Conservation (phyloP, 2,888 invertebrate species). For the Philhelius pedissequus region DNA sequence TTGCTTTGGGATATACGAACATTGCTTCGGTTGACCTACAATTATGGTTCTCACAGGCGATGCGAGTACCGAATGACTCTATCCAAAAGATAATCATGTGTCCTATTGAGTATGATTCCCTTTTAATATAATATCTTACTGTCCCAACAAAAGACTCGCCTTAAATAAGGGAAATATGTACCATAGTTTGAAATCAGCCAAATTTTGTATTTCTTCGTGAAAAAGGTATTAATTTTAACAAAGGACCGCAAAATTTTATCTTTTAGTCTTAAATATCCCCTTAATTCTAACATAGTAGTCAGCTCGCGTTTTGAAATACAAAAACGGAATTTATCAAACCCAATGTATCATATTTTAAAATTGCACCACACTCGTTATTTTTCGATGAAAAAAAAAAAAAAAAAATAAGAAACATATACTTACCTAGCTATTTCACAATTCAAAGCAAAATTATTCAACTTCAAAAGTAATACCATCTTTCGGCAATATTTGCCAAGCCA, state of each 20-base stretch:
- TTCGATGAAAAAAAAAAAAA: neutral
- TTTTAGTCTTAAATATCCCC: neutral
- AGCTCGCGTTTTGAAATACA: neutral
- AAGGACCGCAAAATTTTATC: neutral
- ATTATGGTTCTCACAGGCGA: neutral
- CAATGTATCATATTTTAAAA: neutral
- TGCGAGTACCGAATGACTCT: neutral
- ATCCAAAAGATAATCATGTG: neutral
- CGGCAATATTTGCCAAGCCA: conserved; percentile 20
- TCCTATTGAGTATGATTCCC: neutral
- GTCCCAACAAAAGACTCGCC: neutral
- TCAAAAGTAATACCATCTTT: conserved; percentile 19
- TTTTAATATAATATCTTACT: neutral
- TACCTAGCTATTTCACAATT: neutral
- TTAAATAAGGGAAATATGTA: neutral
- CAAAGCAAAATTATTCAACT: conserved; percentile 6
- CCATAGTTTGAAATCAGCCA: neutral
- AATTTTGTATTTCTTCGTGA: neutral
- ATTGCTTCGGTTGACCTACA: too few species aligned
- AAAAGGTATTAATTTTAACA: neutral
- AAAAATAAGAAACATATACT: neutral
- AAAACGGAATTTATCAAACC: neutral
- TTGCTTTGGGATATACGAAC: too few species aligned
- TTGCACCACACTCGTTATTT: neutral
- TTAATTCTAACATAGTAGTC: neutral